Percentiles rank a stretch among this genome's conserved stretches.
Conservation (phyloP, 2,888 invertebrate species). For the Trachelus stipa region DNA sequence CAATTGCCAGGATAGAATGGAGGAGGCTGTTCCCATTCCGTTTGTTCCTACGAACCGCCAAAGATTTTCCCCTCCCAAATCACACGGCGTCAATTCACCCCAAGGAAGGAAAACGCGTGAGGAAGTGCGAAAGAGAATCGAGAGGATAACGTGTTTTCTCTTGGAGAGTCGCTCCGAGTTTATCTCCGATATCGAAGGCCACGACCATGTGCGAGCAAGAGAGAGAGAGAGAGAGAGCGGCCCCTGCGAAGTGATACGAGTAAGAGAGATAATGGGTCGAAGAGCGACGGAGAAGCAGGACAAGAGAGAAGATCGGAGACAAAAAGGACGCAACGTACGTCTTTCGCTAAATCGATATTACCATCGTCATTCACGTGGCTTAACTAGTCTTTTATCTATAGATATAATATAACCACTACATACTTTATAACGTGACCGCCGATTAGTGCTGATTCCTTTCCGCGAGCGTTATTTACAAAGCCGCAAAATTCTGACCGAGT, state of each 20-base stretch:
- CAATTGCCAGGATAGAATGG: neutral
- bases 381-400: neutral
- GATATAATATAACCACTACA: neutral
- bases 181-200: neutral
- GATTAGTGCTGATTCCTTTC: neutral
- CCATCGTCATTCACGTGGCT: slow-evolving; percentile 40
- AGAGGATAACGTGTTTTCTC: neutral
- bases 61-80: neutral
- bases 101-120: neutral
- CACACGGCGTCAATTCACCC: neutral
- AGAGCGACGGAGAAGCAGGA: slow-evolving; percentile 5
- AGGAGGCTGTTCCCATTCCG: neutral
- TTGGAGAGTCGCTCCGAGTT: neutral
- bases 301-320: neutral
- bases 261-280: neutral
- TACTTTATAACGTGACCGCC: neutral
- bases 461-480: neutral
- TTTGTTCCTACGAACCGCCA: neutral
- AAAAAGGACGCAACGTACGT: slow-evolving; percentile 10
- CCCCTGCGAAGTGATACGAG: neutral
- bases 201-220: neutral
- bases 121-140: neutral
- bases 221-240: neutral
- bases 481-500: neutral
- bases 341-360: slow-evolving; percentile 54